phyloP scores from a whole-genome alignment of 1,140 invertebrate species.

The Nasonia giraulti region DNA sequence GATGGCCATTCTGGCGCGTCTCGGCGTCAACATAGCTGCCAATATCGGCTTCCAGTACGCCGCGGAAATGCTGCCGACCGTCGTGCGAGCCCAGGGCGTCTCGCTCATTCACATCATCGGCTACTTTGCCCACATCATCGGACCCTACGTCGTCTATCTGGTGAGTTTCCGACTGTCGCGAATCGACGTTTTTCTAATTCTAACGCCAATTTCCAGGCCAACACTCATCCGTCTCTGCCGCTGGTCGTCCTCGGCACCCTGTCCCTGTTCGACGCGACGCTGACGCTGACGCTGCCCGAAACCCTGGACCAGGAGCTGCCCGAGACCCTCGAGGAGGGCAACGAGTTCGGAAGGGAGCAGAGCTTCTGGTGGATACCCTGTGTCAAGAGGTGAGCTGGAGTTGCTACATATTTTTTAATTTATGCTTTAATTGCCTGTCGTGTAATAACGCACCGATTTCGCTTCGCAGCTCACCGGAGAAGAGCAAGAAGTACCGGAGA shows the following conservation, averaged over 20 bases:
- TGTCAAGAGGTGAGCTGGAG: slow-evolving; percentile 75
- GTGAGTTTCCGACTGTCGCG: slow-evolving; percentile 55
- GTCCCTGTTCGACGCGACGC: slow-evolving; percentile 81
- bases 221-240: slow-evolving; percentile 80
- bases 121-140: slow-evolving; percentile 86
- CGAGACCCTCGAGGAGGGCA: slow-evolving; percentile 87
- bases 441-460: not conserved
- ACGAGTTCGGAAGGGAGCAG: slow-evolving; percentile 87
- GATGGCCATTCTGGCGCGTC: slow-evolving; percentile 86
- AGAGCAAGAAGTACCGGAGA: slow-evolving; percentile 67
- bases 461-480: slow-evolving; percentile 60
- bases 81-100: slow-evolving; percentile 88
- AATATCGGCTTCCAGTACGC: slow-evolving; percentile 93
- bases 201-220: slow-evolving; percentile 71
- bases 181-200: no score
- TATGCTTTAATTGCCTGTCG: no score
- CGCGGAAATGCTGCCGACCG: slow-evolving; percentile 90
- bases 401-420: not conserved
- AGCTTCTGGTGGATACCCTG: slow-evolving; percentile 87
- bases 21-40: slow-evolving; percentile 90
- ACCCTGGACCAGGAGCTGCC: slow-evolving; percentile 88
- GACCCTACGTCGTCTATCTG: slow-evolving; percentile 90
- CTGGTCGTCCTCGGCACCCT: slow-evolving; percentile 83
- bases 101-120: slow-evolving; percentile 90
- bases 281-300: slow-evolving; percentile 87